Base-by-base conservation (phyloP, 2,113 vertebrate genomes). In the Brachirus orientalis region DNA sequence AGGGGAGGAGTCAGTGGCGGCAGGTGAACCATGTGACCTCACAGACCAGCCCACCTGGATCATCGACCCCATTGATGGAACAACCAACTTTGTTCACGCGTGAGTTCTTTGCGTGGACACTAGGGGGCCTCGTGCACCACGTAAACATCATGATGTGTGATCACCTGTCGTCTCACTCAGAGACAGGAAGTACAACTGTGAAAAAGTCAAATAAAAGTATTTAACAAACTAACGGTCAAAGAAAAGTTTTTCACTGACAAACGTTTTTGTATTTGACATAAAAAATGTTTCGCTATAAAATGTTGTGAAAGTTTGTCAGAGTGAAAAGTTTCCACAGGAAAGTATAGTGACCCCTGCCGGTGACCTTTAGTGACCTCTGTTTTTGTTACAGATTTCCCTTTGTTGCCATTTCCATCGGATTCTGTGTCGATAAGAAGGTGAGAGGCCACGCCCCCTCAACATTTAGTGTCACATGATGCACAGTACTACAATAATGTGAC, bases 71-170 rank as follows among this genome's bases (percentile, higher is more conserved):
- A 94, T 99, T 48, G 98, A 99, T 1, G 98, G 98, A 50, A 99
- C 98, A 0, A 99, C 98, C 45, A 99, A 99, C 91, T 99, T 99
- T 13, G 97, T 99, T 52, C 98, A 99, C 37, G 90, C 94, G 98
- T 99, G 65, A 86, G 79, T 79, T 56, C 7, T 37, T 37, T 17
- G 2, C 12, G 4, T 5, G 14, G 14, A 43, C 40, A 43, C 14
- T 10, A 43, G 40, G 28, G 28, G 28, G 28, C 28, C 28, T 28
- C 6, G 28, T 28, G 28, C n/a, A n/a, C n/a, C n/a, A 28, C 28
- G 2, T 28, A 28, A 28, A 28, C 28, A 28, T 28, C 6, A n/a
- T n/a, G n/a, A n/a, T n/a, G n/a, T n/a, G n/a, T n/a, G n/a, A n/a
- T 28, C 28, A 28, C 28, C 28, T 28, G 28, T 0, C 28, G 28